A percentile compares a stretch with the other conserved stretches of the same genome.
phyloP scores from a whole-genome alignment of 2,113 vertebrate genomes.

The Phaetusa simplex region DNA sequence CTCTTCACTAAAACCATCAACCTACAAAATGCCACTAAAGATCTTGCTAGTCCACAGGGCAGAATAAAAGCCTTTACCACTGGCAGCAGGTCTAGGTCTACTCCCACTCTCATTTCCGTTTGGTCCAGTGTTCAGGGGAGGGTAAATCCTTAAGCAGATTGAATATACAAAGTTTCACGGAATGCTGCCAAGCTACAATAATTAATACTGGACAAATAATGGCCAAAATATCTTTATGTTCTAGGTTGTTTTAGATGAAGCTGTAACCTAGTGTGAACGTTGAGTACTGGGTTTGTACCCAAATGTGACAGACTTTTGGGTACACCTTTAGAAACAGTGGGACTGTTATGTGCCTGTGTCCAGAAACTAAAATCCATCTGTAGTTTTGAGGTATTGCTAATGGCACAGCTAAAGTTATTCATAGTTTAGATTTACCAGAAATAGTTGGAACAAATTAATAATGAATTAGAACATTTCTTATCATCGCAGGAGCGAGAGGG shows the following conservation, averaged over 20 bases:
- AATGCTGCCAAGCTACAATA: background rate
- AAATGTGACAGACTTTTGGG: constrained; percentile 3
- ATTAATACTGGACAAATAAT: background rate
- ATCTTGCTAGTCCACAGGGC: background rate
- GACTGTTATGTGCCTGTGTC: background rate
- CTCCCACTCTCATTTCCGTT: background rate
- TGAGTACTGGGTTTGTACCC: background rate
- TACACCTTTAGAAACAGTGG: background rate
- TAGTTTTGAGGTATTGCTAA: constrained; percentile 56
- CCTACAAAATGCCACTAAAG: background rate
- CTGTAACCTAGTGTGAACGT: background rate
- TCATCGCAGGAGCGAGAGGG: constrained; percentile 44
- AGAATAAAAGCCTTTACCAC: background rate
- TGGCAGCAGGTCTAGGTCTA: background rate
- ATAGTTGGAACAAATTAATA: constrained; percentile 77
- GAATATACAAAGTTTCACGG: background rate
- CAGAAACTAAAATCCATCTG: constrained; percentile 30
- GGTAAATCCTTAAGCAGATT: background rate
- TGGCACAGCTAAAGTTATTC: constrained; percentile 68
- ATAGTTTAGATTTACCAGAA: constrained; percentile 72
- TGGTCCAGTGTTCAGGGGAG: background rate
- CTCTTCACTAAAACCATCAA: background rate
- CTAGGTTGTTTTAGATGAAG: background rate
- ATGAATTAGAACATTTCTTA: constrained; percentile 76
- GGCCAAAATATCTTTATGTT: background rate